Conservation (phyloP, 1,140 invertebrate genomes). For the Xylocopa sonorina region DNA sequence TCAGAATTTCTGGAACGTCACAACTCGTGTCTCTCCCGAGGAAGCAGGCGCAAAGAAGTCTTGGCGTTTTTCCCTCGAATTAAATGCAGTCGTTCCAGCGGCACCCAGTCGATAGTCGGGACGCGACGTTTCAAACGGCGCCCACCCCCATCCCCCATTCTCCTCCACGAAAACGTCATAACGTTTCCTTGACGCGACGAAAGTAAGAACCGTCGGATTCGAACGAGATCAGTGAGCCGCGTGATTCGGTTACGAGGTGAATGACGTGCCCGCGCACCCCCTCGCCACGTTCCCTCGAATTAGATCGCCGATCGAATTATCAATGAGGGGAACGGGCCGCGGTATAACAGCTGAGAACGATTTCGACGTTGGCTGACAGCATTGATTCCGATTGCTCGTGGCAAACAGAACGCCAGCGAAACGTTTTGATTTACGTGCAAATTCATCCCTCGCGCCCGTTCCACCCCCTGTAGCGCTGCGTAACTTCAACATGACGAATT, state of each 20-base stretch:
- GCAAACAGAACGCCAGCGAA: constrained; percentile 14
- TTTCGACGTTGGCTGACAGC: constrained; percentile 9
- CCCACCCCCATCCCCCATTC: background rate
- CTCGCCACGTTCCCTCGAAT: constrained; percentile 50
- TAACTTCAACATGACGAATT: too few relatives aligned
- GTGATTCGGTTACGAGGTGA: constrained; percentile 59
- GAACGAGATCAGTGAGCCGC: constrained; percentile 57
- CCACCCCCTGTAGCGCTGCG: too few relatives aligned
- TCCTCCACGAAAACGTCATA: constrained; percentile 13
- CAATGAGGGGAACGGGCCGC: background rate
- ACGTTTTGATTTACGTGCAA: constrained; percentile 33
- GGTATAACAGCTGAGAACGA: constrained; percentile 20
- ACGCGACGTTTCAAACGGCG: background rate
- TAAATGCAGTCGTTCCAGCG: background rate
- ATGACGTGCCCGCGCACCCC: constrained; percentile 40
- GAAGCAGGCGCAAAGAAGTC: background rate
- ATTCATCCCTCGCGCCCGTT: background rate
- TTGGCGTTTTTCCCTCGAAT: background rate
- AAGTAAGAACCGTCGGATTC: constrained; percentile 6
- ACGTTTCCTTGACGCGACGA: constrained; percentile 1
- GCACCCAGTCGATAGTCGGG: background rate
- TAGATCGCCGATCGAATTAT: constrained; percentile 60
- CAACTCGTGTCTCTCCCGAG: too few relatives aligned
- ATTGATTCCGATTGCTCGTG: constrained; percentile 12
- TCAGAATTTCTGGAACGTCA: too few relatives aligned